phyloP scores from a whole-genome alignment of 1,140 invertebrate species.

The Ceratosolen solmsi region DNA sequence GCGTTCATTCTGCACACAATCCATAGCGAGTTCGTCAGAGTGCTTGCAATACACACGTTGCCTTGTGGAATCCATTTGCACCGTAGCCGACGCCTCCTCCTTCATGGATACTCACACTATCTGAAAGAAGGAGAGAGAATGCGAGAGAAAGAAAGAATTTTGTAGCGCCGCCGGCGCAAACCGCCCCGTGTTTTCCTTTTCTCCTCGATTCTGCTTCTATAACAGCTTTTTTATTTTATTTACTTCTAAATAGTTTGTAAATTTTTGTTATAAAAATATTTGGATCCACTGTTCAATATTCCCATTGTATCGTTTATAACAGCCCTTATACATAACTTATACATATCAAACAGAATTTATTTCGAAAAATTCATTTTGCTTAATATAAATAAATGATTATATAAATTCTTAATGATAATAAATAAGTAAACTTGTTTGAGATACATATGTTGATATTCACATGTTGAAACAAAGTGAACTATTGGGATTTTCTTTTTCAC shows the following conservation, averaged over 20 bases:
- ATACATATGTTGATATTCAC: too few relatives aligned
- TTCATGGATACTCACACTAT: slow-evolving; percentile 67
- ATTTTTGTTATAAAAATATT: not conserved
- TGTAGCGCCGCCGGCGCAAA: not conserved
- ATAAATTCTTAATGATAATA: too few relatives aligned
- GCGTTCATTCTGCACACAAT: slow-evolving; percentile 74
- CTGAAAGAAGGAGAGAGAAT: slow-evolving; percentile 47
- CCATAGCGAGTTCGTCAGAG: slow-evolving; percentile 57
- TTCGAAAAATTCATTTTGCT: too few relatives aligned
- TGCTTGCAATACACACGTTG: slow-evolving; percentile 56
- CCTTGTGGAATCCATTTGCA: slow-evolving; percentile 66
- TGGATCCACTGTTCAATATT: not conserved
- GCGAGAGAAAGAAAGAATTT: not conserved
- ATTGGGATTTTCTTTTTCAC: too few relatives aligned
- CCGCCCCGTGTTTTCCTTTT: not conserved
- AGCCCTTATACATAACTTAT: too few relatives aligned
- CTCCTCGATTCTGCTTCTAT: not conserved
- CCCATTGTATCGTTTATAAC: not conserved
- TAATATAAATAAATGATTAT: too few relatives aligned
- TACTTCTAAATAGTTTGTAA: not conserved
- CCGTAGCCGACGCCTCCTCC: not conserved
- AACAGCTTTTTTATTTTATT: not conserved
- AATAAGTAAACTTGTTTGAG: too few relatives aligned
- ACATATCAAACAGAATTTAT: too few relatives aligned
- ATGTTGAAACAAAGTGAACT: too few relatives aligned